phyloP scores from a whole-genome alignment of 2,888 invertebrate species.

The Xanthorhoe designata region DNA sequence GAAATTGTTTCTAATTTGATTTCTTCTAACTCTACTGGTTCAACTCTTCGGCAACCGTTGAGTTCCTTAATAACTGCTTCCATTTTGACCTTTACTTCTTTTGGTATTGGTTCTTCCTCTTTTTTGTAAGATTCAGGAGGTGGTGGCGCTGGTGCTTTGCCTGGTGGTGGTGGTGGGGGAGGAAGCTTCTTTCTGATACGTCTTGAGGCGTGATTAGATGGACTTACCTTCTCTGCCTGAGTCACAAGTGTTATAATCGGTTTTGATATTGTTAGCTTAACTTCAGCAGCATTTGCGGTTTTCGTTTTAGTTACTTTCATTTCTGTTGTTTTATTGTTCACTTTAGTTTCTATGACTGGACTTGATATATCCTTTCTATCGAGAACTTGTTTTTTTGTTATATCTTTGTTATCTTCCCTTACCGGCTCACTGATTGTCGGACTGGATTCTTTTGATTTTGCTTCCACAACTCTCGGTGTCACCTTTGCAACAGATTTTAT shows the following conservation, averaged over 20 bases:
- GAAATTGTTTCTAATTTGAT: constrained; percentile 61
- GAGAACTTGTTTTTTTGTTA: constrained; percentile 41
- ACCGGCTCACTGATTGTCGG: constrained; percentile 51
- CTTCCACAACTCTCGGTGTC: constrained; percentile 69
- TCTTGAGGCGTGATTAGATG: constrained; percentile 66
- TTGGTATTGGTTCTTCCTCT: constrained; percentile 73
- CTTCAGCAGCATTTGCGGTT: constrained; percentile 18
- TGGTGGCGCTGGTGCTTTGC: constrained; percentile 48
- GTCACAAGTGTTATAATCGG: constrained; percentile 41
- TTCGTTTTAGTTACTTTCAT: constrained; percentile 25
- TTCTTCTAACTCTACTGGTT: constrained; percentile 65
- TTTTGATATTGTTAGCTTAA: constrained; percentile 29
- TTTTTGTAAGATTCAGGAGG: constrained; percentile 47
- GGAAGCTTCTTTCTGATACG: constrained; percentile 75
- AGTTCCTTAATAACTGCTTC: constrained; percentile 87
- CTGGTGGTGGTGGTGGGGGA: constrained; percentile 79
- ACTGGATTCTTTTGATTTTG: constrained; percentile 57
- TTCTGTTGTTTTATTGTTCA: constrained; percentile 4
- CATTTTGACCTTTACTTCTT: constrained; percentile 86
- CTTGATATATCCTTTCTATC: constrained; percentile 33
- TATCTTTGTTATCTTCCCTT: constrained; percentile 47
- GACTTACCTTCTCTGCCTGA: constrained; percentile 60
- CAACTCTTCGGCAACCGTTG: constrained; percentile 72
- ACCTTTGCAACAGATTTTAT: constrained; percentile 75
- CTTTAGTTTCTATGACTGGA: constrained; percentile 7